Base-by-base conservation (phyloP, 2,113 vertebrate genomes). In the Eulemur rufifrons region DNA sequence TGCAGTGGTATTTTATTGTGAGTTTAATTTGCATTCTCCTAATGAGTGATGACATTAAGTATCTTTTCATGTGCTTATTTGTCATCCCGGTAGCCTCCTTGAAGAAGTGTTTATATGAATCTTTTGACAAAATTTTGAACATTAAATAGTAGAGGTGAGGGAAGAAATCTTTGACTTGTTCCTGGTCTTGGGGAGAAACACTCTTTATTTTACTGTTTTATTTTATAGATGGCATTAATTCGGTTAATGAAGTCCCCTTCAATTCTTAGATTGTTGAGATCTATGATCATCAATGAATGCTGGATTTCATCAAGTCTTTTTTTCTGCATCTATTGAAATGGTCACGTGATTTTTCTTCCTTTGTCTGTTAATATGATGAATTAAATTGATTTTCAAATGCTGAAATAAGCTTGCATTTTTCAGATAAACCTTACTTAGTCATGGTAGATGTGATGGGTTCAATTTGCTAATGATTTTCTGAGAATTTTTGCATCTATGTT, bases 301-400 rank as follows among this genome's bases (percentile, higher is more conserved):
- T 83, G 29, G 34, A 42, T 73, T 69, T 47, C 21, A 77, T 77
- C 32, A 85, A 52, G 6, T 84, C 12, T 13, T 77, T 56, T 61
- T 74, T 20, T 29, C 73, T 69, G 10, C 11, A 56, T 81, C 18
- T 76, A 39, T 47, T 50, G 10, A 93, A 61, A 77, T 83, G 27
- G 61, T 47, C 13, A 52, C 29, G 27, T 84, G 14, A 32, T 85
- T 89, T 88, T 94, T 77, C n/a, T 54, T 82, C 27, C 63, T 95
- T 73, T 17, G 17, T 87, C 29, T 77, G 34, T 37, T 88, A 56
- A 88, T 88, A 45, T 93, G 27, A n/a, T 71, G 45, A 93, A 50
- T 83, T 63, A 54, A 89, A 39, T n/a, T 82, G 39, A 88, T 71
- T 95, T 77, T 85, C 78, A 91, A 63, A 81, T 95, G 34, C 5